Evolutionary conservation across 2,888 invertebrate genomes (phyloP).

Genomic region (Carabus problematicus): DNA sequence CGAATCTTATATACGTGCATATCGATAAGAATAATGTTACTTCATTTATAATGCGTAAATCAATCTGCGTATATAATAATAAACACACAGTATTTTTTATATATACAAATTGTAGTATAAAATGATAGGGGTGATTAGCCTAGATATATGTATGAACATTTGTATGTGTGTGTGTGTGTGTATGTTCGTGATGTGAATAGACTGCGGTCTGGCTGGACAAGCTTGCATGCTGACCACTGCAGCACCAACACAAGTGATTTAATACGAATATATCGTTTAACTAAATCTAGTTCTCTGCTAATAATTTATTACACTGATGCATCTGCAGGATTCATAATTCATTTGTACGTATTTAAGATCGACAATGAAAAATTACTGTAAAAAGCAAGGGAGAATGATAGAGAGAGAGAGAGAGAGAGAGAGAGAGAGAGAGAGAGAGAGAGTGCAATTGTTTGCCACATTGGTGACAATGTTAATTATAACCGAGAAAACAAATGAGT

Average conservation of each 20-base stretch:
- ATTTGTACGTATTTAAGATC: constrained; percentile 3
- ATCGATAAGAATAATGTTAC: no score
- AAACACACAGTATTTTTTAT: background rate
- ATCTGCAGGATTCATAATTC: constrained; percentile 18
- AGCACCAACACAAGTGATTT: constrained; percentile 37
- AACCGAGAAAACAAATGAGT: no score
- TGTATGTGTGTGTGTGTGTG: background rate
- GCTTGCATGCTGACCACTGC: constrained; percentile 34
- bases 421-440: no score
- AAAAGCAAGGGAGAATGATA: no score
- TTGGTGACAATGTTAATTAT: no score
- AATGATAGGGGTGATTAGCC: background rate
- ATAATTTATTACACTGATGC: constrained; percentile 36
- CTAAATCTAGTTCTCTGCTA: constrained; percentile 34
- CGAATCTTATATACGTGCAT: no score
- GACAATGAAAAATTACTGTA: no score
- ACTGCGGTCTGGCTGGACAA: constrained; percentile 24
- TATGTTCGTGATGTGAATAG: background rate
- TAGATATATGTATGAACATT: background rate
- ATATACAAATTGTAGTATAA: background rate
- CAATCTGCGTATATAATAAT: no score
- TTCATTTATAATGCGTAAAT: no score
- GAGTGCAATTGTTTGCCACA: no score
- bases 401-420: no score
- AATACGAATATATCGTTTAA: constrained; percentile 37